These are phyloP conservation scores for Scomber colias DNA, from an alignment of 2,113 vertebrate genomes.

Conservation along the genomic window DNA sequence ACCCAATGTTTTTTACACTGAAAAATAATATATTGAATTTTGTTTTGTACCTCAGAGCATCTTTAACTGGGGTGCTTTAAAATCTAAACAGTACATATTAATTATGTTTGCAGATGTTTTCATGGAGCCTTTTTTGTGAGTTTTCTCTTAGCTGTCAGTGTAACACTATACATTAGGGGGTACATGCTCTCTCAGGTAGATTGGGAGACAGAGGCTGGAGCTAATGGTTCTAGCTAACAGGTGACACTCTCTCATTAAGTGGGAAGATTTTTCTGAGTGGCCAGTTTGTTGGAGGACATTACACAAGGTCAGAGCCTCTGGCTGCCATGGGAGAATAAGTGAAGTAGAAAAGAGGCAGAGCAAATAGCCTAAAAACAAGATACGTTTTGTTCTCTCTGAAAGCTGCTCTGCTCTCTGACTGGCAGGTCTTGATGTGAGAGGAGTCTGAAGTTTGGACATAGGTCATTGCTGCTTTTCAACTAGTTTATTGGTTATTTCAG, in stretches of 20 bases:
- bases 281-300: slow-evolving; percentile 63
- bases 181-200: slow-evolving; percentile 36
- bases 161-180: slow-evolving; percentile 12
- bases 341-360: slow-evolving; percentile 50
- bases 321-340: slow-evolving; percentile 43
- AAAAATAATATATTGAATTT: background rate
- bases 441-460: slow-evolving; percentile 61
- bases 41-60: background rate
- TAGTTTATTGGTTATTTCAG: too few species aligned
- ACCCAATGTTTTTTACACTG: background rate
- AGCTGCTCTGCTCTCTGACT: slow-evolving; percentile 31
- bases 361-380: slow-evolving; percentile 46
- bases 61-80: background rate
- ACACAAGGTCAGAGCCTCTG: slow-evolving; percentile 69
- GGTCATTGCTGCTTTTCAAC: slow-evolving; percentile 54
- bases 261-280: slow-evolving; percentile 64
- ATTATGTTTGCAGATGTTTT: background rate
- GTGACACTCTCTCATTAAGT: slow-evolving; percentile 66
- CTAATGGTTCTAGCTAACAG: slow-evolving; percentile 64
- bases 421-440: slow-evolving; percentile 53
- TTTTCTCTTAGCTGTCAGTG: background rate
- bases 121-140: background rate
- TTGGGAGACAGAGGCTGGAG: slow-evolving; percentile 26
- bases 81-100: background rate
- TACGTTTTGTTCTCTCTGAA: slow-evolving; percentile 41